These are phyloP conservation scores for Hylomyscus alleni DNA, from an alignment of 2,797 vertebrate genomes.

Conservation along the genomic window DNA sequence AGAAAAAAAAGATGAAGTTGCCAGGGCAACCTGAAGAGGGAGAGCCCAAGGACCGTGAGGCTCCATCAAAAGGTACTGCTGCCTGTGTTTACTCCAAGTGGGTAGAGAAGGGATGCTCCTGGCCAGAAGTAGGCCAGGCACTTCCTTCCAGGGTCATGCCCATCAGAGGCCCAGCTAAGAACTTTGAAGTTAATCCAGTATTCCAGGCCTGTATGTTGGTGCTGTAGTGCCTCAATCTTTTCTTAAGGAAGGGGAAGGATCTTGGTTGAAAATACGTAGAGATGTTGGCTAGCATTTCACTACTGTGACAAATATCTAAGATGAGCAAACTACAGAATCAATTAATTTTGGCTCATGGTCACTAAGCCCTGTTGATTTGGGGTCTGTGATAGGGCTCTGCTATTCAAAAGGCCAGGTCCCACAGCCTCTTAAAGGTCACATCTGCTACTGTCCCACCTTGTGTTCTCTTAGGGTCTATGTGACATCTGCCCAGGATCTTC, in stretches of 20 bases:
- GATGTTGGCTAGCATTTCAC: background rate
- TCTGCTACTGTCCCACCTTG: background rate
- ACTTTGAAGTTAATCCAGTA: background rate
- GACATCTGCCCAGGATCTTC: too few relatives aligned
- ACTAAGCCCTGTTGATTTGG: background rate
- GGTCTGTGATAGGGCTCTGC: background rate
- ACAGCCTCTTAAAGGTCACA: background rate
- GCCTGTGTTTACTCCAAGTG: fast-evolving
- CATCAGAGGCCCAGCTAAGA: background rate
- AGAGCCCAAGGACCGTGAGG: conserved; percentile 82
- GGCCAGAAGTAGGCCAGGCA: background rate
- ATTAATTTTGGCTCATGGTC: background rate
- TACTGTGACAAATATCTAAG: background rate
- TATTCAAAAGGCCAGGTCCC: background rate
- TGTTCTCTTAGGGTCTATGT: too few relatives aligned
- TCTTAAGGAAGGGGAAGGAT: fast-evolving
- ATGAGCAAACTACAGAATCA: background rate
- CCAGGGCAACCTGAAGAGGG: conserved; percentile 76
- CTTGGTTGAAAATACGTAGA: background rate
- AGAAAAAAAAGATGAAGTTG: conserved; percentile 84
- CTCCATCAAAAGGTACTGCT: conserved; percentile 87
- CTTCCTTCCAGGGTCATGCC: fast-evolving
- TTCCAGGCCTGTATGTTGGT: background rate
- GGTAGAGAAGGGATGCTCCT: background rate
- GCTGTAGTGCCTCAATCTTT: too few relatives aligned